Conservation (phyloP, 2,888 invertebrate species). For the Tinea semifulvella region DNA sequence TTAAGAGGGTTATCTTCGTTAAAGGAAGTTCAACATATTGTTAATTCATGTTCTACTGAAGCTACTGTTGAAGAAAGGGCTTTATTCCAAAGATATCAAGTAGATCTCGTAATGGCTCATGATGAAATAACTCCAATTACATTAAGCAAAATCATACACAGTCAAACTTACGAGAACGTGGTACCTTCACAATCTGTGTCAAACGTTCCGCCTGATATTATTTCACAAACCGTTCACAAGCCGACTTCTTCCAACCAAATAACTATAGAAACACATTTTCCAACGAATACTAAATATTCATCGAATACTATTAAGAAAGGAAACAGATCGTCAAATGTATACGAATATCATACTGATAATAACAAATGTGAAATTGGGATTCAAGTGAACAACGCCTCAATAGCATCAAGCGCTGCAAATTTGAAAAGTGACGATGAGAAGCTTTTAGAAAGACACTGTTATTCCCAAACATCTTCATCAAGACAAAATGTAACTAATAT, state of each 20-base stretch:
- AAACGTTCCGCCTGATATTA: constrained; percentile 54
- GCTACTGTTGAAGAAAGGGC: constrained; percentile 42
- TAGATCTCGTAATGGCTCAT: constrained; percentile 71
- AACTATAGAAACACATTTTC: constrained; percentile 57
- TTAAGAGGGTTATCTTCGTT: constrained; percentile 76
- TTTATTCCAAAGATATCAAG: constrained; percentile 55
- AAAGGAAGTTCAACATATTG: constrained; percentile 70
- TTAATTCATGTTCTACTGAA: constrained; percentile 62
- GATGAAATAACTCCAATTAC: constrained; percentile 69
- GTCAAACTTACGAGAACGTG: constrained; percentile 37
- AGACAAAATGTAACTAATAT: constrained; percentile 61
- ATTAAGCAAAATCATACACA: constrained; percentile 51
- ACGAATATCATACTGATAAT: constrained; percentile 24
- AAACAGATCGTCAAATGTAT: constrained; percentile 25
- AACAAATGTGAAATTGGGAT: constrained; percentile 42
- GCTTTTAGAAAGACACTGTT: constrained; percentile 47
- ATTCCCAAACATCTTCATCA: constrained; percentile 41
- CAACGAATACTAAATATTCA: constrained; percentile 39
- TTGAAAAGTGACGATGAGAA: constrained; percentile 64
- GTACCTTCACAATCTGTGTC: constrained; percentile 27
- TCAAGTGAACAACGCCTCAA: constrained; percentile 38
- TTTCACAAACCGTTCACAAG: constrained; percentile 54
- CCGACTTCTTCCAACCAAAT: constrained; percentile 48
- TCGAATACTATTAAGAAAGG: constrained; percentile 27
- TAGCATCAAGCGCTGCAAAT: constrained; percentile 46